A percentile compares a stretch with the other conserved stretches of the same genome.
Evolutionary conservation across 2,888 invertebrate genomes (phyloP).

Genomic region (Dicranocentrus wangi): DNA sequence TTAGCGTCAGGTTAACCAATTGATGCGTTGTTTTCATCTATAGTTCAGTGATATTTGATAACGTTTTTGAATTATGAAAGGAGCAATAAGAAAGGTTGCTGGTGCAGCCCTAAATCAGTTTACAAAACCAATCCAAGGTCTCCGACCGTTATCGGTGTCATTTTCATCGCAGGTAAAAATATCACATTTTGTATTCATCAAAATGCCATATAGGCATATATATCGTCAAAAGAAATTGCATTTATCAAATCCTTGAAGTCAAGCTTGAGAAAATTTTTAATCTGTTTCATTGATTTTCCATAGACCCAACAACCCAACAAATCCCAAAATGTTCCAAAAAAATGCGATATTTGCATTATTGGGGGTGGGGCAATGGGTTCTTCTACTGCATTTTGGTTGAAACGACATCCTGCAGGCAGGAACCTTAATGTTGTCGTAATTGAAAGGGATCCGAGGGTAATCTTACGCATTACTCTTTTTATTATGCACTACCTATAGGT

Average conservation of each 20-base stretch:
- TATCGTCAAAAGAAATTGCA: too few species aligned
- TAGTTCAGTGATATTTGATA: too few species aligned
- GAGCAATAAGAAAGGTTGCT: background rate
- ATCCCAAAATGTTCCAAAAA: constrained; percentile 41
- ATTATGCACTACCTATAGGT: background rate
- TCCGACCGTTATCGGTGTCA: background rate
- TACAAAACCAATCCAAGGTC: background rate
- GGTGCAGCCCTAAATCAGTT: background rate
- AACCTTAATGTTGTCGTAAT: constrained; percentile 84
- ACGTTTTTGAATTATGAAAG: constrained; percentile 6
- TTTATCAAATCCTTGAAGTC: background rate
- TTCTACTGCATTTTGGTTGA: constrained; percentile 92
- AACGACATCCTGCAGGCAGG: constrained; percentile 81
- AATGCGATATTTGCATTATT: constrained; percentile 89
- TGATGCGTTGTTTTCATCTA: too few species aligned
- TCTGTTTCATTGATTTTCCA: background rate
- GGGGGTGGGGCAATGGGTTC: constrained; percentile 95
- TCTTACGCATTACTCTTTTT: background rate
- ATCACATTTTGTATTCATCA: background rate
- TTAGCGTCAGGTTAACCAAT: too few species aligned
- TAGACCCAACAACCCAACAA: background rate
- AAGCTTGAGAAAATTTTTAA: background rate
- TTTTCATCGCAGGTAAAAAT: constrained; percentile 1
- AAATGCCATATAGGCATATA: background rate
- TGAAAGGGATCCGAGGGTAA: constrained; percentile 88